Evolutionary conservation across 1,140 invertebrate genomes (phyloP).

Genomic region (Wasmannia auropunctata): DNA sequence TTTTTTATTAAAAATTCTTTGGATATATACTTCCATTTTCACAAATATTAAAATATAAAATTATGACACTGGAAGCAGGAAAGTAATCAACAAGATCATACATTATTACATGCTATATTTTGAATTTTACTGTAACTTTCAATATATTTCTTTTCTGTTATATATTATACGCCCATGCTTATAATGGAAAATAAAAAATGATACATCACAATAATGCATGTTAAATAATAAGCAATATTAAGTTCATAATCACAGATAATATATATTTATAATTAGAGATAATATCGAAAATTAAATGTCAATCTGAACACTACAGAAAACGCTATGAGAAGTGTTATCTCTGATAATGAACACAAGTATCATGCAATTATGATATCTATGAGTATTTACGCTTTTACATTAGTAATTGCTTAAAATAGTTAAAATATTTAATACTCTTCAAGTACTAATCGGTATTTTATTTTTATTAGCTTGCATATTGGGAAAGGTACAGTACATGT

Average conservation of each 20-base stretch:
- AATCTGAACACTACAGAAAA: neutral
- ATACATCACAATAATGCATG: slow-evolving; percentile 32
- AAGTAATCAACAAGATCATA: neutral
- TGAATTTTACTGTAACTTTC: neutral
- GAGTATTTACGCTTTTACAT: slow-evolving; percentile 55
- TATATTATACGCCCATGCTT: slow-evolving; percentile 27
- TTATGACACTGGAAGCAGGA: neutral
- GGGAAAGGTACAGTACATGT: slow-evolving; percentile 82
- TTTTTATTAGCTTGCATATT: slow-evolving; percentile 84
- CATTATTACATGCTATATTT: slow-evolving; percentile 1
- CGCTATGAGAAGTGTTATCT: slow-evolving; percentile 27
- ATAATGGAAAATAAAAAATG: slow-evolving; percentile 11
- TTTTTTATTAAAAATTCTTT: slow-evolving; percentile 17
- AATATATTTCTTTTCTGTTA: slow-evolving; percentile 15
- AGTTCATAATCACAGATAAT: slow-evolving; percentile 52
- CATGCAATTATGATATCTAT: slow-evolving; percentile 31
- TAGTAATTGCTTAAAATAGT: slow-evolving; percentile 59
- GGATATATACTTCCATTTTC: neutral
- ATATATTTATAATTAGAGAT: neutral
- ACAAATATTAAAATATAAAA: slow-evolving; percentile 16
- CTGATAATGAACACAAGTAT: slow-evolving; percentile 61
- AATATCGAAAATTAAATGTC: neutral
- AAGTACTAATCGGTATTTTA: slow-evolving; percentile 74
- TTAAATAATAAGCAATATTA: slow-evolving; percentile 40
- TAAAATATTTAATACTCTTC: slow-evolving; percentile 53